A percentile compares a stretch with the other conserved stretches of the same genome.
Evolutionary conservation across 2,797 vertebrate genomes (phyloP).

Genomic region (Semotilus atromaculatus): DNA sequence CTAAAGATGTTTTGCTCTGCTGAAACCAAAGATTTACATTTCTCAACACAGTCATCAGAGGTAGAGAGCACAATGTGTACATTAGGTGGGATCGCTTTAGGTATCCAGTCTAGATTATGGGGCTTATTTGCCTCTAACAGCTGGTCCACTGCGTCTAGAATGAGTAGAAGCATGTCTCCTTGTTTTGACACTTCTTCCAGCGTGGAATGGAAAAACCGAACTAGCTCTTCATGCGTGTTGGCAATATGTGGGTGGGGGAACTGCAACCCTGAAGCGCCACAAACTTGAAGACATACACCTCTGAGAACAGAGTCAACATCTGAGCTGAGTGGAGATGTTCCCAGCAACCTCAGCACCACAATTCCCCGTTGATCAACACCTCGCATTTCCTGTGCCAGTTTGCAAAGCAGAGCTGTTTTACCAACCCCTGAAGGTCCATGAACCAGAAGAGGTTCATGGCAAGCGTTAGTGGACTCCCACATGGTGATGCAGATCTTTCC

Average conservation of each 20-base stretch:
- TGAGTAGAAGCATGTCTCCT: constrained; percentile 74
- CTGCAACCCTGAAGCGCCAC: constrained; percentile 73
- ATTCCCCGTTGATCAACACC: constrained; percentile 64
- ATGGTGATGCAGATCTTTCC: constrained; percentile 73
- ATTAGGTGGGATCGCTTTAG: constrained; percentile 73
- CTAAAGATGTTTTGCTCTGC: constrained; percentile 69
- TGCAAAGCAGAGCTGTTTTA: constrained; percentile 82
- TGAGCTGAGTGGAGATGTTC: constrained; percentile 72
- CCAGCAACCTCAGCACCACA: constrained; percentile 75
- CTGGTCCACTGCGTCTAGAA: constrained; percentile 81
- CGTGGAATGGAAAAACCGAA: constrained; percentile 74
- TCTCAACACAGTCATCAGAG: constrained; percentile 66
- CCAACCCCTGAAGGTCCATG: constrained; percentile 78
- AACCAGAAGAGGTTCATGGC: constrained; percentile 75
- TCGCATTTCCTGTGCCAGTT: constrained; percentile 70
- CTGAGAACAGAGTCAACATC: constrained; percentile 74
- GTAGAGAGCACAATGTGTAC: constrained; percentile 80
- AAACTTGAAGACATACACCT: constrained; percentile 78
- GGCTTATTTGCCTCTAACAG: constrained; percentile 66
- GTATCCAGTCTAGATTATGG: constrained; percentile 77
- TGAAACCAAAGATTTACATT: constrained; percentile 54
- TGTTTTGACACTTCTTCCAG: constrained; percentile 72
- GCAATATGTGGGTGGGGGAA: constrained; percentile 66
- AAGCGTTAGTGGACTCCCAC: constrained; percentile 63
- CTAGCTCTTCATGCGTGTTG: constrained; percentile 67